These are phyloP conservation scores for Synergus gifuensis DNA, from an alignment of 2,888 invertebrate species.

Conservation along the genomic window DNA sequence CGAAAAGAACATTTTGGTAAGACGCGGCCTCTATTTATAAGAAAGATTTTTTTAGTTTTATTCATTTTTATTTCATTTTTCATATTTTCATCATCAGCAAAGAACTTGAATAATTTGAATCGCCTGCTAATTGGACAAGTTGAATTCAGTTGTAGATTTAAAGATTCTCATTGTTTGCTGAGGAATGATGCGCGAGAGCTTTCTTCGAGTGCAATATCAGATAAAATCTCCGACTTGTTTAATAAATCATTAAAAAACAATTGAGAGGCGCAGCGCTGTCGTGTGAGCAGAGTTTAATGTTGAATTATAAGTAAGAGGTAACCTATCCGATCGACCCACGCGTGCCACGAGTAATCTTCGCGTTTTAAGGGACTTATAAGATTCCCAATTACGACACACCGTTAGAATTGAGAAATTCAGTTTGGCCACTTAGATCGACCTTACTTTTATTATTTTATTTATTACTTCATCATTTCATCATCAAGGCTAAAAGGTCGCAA, in stretches of 20 bases:
- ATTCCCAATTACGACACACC: slow-evolving; percentile 34
- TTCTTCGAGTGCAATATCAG: slow-evolving; percentile 24
- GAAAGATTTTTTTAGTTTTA: no score
- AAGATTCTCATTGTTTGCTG: slow-evolving; percentile 18
- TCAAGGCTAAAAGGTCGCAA: not conserved
- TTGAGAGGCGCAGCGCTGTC: slow-evolving; percentile 42
- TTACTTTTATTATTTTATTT: slow-evolving; percentile 25
- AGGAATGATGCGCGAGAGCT: slow-evolving; percentile 26
- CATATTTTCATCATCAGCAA: not conserved
- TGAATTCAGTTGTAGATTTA: not conserved
- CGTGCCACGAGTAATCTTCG: slow-evolving; percentile 18
- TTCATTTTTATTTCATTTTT: no score
- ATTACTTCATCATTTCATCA: not conserved
- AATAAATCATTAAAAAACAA: slow-evolving; percentile 42
- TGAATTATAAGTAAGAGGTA: slow-evolving; percentile 42
- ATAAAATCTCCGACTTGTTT: slow-evolving; percentile 37
- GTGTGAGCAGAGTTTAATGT: slow-evolving; percentile 37
- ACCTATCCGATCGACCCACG: slow-evolving; percentile 42
- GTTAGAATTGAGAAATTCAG: slow-evolving; percentile 40
- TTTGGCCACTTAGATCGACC: slow-evolving; percentile 9
- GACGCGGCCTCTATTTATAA: no score
- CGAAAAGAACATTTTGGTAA: no score
- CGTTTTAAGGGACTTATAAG: slow-evolving; percentile 35
- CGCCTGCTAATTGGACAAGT: slow-evolving; percentile 35
- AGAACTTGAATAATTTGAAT: slow-evolving; percentile 14